Conservation (phyloP, 2,113 vertebrate genomes). For the Macrotis lagotis region DNA sequence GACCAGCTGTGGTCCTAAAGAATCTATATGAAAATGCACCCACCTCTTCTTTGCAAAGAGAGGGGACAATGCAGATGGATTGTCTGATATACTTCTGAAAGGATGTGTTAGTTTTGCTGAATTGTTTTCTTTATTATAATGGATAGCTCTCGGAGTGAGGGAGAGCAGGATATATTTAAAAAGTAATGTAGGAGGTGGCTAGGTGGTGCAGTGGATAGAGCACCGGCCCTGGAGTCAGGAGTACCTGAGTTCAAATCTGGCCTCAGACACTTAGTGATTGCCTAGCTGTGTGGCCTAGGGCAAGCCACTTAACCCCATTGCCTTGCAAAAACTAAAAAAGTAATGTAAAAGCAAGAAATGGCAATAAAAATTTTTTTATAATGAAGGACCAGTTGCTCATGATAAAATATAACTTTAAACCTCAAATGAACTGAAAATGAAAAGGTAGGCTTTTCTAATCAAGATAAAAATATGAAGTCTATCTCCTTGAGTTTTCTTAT, state of each 20-base stretch:
- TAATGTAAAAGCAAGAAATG: background rate
- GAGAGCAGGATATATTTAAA: background rate
- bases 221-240: too few relatives aligned
- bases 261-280: too few relatives aligned
- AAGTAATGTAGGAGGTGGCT: too few relatives aligned
- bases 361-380: too few relatives aligned
- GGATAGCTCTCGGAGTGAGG: background rate
- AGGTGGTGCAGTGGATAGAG: too few relatives aligned
- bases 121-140: background rate
- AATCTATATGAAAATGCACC: background rate
- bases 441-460: slow-evolving; percentile 31
- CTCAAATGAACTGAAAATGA: slow-evolving; percentile 2
- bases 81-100: background rate
- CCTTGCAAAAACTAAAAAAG: too few relatives aligned
- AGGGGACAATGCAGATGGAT: background rate
- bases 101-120: background rate
- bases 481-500: background rate
- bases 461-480: background rate
- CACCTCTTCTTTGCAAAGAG: background rate
- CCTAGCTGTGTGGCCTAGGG: too few relatives aligned
- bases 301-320: too few relatives aligned
- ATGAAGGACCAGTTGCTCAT: too few relatives aligned
- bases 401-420: too few relatives aligned
- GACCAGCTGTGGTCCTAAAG: background rate
- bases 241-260: too few relatives aligned